These are phyloP conservation scores for Panagrolaimus sp. DNA, from an alignment of 1,140 invertebrate species.

Conservation along the genomic window DNA sequence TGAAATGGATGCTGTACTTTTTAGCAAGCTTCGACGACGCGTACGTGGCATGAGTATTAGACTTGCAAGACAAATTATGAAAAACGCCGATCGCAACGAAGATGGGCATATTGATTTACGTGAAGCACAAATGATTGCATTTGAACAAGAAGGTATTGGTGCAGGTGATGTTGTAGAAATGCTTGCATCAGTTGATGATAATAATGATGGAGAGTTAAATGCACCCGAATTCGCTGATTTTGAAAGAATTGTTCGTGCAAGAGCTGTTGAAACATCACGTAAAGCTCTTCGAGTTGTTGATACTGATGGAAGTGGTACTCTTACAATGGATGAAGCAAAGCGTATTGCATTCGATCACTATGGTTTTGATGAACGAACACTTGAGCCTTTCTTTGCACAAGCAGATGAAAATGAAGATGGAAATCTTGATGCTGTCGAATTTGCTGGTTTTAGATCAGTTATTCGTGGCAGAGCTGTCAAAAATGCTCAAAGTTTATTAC, in stretches of 20 bases:
- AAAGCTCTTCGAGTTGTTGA: conserved; percentile 57
- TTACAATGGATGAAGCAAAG: conserved; percentile 56
- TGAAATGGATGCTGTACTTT: conserved; percentile 52
- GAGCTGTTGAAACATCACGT: conserved; percentile 54
- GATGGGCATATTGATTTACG: conserved; percentile 55
- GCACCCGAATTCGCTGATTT: conserved; percentile 58
- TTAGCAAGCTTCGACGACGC: conserved; percentile 47
- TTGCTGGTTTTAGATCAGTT: conserved; percentile 56
- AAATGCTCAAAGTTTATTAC: conserved; percentile 42
- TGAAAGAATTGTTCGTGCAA: conserved; percentile 52
- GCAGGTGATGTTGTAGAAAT: conserved; percentile 54
- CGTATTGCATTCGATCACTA: conserved; percentile 57
- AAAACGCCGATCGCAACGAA: conserved; percentile 51
- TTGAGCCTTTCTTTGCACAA: conserved; percentile 56
- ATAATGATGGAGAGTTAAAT: conserved; percentile 56
- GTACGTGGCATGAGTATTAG: conserved; percentile 56
- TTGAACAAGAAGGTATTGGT: conserved; percentile 58
- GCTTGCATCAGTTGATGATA: conserved; percentile 54
- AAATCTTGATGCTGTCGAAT: conserved; percentile 49
- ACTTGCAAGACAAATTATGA: conserved; percentile 56
- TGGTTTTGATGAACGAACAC: conserved; percentile 53
- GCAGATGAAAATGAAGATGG: conserved; percentile 52
- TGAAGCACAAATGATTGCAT: conserved; percentile 56
- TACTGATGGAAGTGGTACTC: conserved; percentile 50
- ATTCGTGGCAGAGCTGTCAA: conserved; percentile 53